phyloP scores from a whole-genome alignment of 2,797 vertebrate genomes.

The Melanotaenia boesemani region DNA sequence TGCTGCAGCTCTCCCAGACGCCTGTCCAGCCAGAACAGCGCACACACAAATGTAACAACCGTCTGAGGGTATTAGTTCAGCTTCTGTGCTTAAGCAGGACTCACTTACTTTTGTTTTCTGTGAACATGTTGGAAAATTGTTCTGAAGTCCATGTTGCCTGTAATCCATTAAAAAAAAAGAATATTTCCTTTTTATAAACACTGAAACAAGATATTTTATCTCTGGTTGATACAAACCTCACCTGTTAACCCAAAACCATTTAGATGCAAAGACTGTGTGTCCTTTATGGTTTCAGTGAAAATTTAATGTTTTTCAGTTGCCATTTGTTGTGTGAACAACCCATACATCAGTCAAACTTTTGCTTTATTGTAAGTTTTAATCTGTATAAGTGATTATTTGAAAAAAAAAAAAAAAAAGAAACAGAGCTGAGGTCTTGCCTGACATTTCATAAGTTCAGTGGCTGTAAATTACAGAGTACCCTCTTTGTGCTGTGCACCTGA shows the following conservation, averaged over 20 bases:
- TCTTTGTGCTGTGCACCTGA: background rate
- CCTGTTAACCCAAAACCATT: background rate
- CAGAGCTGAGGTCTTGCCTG: background rate
- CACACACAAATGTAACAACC: constrained; percentile 59
- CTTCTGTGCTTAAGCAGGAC: background rate
- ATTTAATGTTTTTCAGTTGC: background rate
- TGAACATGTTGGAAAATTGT: background rate
- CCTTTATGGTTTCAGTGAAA: background rate
- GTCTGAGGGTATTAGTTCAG: constrained; percentile 40
- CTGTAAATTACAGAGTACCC: constrained; percentile 12
- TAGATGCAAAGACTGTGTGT: background rate
- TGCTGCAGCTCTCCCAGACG: constrained; percentile 82
- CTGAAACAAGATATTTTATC: no score
- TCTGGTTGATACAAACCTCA: background rate
- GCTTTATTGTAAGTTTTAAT: constrained; percentile 16
- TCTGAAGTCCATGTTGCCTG: background rate
- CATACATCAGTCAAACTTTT: background rate
- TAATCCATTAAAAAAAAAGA: background rate
- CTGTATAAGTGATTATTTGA: background rate
- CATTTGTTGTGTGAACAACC: background rate
- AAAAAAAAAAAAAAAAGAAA: background rate
- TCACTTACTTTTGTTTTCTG: background rate
- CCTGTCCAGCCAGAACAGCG: constrained; percentile 57
- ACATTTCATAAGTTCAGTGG: constrained; percentile 10
- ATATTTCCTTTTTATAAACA: background rate